A percentile compares a stretch with the other conserved stretches of the same genome.
Conservation (phyloP, 2,888 invertebrate genomes). For the Polyommatus iphigenia region DNA sequence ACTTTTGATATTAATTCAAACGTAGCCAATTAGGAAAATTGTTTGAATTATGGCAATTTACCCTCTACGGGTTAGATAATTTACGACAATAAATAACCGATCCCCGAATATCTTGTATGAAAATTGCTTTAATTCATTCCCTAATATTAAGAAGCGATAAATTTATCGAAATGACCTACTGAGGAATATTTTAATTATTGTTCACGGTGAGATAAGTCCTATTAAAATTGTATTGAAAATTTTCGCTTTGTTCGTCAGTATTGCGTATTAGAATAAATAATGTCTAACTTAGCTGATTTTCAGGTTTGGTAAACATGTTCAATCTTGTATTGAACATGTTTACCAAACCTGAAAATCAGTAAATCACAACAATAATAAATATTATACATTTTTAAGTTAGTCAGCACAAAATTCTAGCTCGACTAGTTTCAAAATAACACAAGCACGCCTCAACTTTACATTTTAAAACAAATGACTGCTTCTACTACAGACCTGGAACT, state of each 20-base stretch:
- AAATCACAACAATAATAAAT: background rate
- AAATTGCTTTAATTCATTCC: slow-evolving; percentile 29
- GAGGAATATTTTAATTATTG: slow-evolving; percentile 22
- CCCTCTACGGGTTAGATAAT: slow-evolving; percentile 28
- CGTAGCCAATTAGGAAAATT: slow-evolving; percentile 28
- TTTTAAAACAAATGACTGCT: too few relatives aligned
- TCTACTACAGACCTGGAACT: too few relatives aligned
- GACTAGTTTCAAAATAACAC: too few relatives aligned
- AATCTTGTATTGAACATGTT: too few relatives aligned
- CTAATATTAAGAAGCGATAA: slow-evolving; percentile 28
- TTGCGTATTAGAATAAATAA: background rate
- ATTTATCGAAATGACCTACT: slow-evolving; percentile 3
- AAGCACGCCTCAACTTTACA: too few relatives aligned
- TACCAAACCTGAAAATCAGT: too few relatives aligned
- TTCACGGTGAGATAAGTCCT: background rate
- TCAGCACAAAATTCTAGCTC: too few relatives aligned
- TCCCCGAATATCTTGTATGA: slow-evolving; percentile 29
- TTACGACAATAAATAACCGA: slow-evolving; percentile 31
- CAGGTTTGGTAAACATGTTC: background rate
- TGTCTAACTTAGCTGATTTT: background rate
- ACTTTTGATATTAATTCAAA: slow-evolving; percentile 30
- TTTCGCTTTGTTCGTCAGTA: background rate
- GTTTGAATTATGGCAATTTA: slow-evolving; percentile 31
- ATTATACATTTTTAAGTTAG: too few relatives aligned
- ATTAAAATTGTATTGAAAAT: background rate